Evolutionary conservation across 2,113 vertebrate genomes (phyloP).

Genomic region (Ophiodon elongatus): DNA sequence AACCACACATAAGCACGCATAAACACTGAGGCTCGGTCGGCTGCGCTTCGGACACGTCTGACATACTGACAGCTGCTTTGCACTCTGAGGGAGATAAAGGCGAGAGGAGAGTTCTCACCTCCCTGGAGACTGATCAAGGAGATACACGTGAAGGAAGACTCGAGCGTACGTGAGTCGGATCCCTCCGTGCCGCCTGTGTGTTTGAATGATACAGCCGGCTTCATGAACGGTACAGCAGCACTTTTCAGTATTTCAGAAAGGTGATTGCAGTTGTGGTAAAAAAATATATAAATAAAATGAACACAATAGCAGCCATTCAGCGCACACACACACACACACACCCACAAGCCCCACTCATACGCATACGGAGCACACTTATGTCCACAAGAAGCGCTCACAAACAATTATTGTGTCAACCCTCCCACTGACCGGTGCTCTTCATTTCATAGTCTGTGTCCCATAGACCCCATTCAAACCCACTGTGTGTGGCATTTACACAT

Average conservation of each 20-base stretch:
- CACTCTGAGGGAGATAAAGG: slow-evolving; percentile 17
- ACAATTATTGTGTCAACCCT: slow-evolving; percentile 23
- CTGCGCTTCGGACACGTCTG: slow-evolving; percentile 11
- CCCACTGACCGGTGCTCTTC: slow-evolving; percentile 29
- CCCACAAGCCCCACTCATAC: slow-evolving; percentile 5
- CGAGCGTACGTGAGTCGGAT: background rate
- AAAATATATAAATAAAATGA: background rate
- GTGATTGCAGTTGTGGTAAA: background rate
- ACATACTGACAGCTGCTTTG: slow-evolving; percentile 32
- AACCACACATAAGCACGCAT: background rate
- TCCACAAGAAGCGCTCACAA: slow-evolving; percentile 2
- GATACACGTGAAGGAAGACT: background rate
- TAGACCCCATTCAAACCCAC: background rate
- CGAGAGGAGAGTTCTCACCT: slow-evolving; percentile 5
- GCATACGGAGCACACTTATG: slow-evolving; percentile 3
- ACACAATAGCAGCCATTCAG: slow-evolving; percentile 36
- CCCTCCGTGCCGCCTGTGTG: background rate
- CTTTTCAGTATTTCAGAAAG: background rate
- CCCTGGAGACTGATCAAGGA: slow-evolving; percentile 17
- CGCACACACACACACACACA: slow-evolving; percentile 12
- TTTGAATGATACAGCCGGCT: background rate
- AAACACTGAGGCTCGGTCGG: slow-evolving; percentile 16
- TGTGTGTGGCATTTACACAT: slow-evolving; percentile 3
- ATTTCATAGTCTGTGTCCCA: background rate
- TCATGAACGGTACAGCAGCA: background rate